Conservation (phyloP, 64 coral and sea anemone species). For the Montipora sp. region DNA sequence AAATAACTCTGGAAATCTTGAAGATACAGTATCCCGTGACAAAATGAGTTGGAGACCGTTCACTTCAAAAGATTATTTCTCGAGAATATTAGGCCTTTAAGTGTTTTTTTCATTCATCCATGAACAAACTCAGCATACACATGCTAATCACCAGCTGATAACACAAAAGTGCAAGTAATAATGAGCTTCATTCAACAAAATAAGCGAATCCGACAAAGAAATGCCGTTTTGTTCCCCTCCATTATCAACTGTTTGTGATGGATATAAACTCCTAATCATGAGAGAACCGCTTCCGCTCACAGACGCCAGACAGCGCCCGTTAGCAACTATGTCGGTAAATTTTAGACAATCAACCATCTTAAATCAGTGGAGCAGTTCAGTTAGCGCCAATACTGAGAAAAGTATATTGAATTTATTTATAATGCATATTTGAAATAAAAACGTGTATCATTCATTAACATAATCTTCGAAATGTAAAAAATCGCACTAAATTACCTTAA, state of each 20-base stretch:
- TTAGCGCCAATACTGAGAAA: background rate
- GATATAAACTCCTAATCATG: background rate
- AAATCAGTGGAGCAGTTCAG: background rate
- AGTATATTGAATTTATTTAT: no score
- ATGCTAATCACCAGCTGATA: background rate
- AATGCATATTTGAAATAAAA: no score
- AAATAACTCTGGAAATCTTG: no score
- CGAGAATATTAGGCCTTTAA: no score
- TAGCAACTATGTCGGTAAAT: background rate
- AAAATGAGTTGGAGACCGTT: no score
- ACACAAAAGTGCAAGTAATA: background rate
- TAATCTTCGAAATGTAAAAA: no score
- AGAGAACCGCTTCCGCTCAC: background rate
- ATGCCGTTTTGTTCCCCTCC: background rate
- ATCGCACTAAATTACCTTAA: no score
- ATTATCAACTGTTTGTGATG: background rate
- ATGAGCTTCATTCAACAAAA: background rate
- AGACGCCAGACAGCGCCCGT: background rate
- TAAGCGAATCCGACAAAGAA: background rate
- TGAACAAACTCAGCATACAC: background rate
- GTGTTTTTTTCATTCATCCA: background rate
- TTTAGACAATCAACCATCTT: background rate
- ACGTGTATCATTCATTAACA: no score
- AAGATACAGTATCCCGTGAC: no score
- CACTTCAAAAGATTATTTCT: no score